Percentiles rank a stretch among this genome's conserved stretches.
Evolutionary conservation across 2,797 vertebrate genomes (phyloP).

Genomic region (Anguilla obscura): DNA sequence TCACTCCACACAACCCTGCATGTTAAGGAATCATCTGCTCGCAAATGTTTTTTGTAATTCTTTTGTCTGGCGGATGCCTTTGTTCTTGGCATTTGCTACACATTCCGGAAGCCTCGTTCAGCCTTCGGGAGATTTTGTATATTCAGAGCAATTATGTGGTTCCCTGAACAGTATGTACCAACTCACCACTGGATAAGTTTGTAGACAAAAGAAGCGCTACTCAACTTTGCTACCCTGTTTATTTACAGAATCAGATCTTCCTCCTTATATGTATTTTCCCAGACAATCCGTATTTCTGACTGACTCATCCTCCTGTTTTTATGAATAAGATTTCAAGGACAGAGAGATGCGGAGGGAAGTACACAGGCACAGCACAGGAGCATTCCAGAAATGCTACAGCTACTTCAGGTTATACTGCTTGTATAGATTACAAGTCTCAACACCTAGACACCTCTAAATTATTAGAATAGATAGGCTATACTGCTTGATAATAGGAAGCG

Average conservation of each 20-base stretch:
- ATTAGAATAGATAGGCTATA: not conserved
- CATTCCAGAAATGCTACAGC: not conserved
- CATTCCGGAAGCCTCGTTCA: not conserved
- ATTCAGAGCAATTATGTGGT: not conserved
- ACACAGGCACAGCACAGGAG: not conserved
- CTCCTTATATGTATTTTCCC: not conserved
- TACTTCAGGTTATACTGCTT: not conserved
- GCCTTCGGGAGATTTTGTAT: not conserved
- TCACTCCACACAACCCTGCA: conserved; percentile 35
- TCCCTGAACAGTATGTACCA: not conserved
- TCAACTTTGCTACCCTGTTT: not conserved
- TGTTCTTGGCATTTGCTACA: conserved; percentile 29
- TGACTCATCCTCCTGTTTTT: not conserved
- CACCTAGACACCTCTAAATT: not conserved
- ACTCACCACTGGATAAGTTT: not conserved
- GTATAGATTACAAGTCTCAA: not conserved
- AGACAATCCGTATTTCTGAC: conserved; percentile 3
- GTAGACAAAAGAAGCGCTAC: not conserved
- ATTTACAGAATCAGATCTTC: not conserved
- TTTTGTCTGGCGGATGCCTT: conserved; percentile 34
- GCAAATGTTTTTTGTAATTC: conserved; percentile 41
- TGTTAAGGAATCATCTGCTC: conserved; percentile 37
- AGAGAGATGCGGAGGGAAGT: not conserved
- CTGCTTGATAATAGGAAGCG: not conserved
- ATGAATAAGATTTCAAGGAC: conserved; percentile 6